Conservation (phyloP, 2,113 vertebrate species). For the Capreolus pygargus region DNA sequence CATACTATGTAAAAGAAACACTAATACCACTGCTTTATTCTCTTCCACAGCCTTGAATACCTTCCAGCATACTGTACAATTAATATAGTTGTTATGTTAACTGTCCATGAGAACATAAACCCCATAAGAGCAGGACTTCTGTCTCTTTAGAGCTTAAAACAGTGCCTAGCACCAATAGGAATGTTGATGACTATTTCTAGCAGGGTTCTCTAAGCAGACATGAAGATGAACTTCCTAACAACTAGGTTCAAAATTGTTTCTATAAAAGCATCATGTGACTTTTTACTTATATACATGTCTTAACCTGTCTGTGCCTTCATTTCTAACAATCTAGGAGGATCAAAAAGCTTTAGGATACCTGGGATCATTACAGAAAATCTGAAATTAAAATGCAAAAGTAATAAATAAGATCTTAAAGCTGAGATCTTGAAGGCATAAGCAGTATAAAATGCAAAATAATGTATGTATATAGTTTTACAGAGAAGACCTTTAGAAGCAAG, state of each 20-base stretch:
- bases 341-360: not conserved
- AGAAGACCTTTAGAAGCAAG: not conserved
- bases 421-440: not conserved
- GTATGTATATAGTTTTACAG: not conserved
- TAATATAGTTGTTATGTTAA: not conserved
- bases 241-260: not conserved
- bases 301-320: not conserved
- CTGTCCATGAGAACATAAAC: not conserved
- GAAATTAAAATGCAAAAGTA: conserved; percentile 24
- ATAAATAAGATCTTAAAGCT: conserved; percentile 11
- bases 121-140: not conserved
- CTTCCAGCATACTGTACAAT: not conserved
- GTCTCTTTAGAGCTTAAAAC: not conserved
- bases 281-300: not conserved
- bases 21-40: not conserved
- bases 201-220: not conserved
- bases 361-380: not conserved
- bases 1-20: not conserved
- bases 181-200: not conserved
- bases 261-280: not conserved
- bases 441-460: not conserved
- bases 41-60: not conserved
- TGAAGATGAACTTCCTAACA: not conserved
- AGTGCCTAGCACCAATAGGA: no score
- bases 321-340: not conserved